Evolutionary conservation across 2,888 invertebrate genomes (phyloP), one percentile per base, ranked within the genome.

Genomic region (Synanthedon tipuliformis): DNA sequence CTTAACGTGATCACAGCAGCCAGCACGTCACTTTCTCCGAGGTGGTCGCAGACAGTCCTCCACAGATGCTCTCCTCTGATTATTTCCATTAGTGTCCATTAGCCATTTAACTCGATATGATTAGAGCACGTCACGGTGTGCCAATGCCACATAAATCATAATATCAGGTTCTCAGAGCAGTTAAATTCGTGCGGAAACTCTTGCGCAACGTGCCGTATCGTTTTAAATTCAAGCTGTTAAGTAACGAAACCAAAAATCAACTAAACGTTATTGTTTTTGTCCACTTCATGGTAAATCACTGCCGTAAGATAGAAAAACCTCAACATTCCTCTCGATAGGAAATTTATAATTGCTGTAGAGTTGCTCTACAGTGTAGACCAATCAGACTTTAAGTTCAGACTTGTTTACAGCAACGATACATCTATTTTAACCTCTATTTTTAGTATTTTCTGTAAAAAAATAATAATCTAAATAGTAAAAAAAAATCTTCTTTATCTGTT

Each of bases 31-130:
- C 84, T 84, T 83, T 85, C 84, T 78, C 82, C 66, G 55, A 55
- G 52, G 55, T 63, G 57, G 66, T 66, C 69, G 74, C 69, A 71
- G 73, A 73, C 78, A 72, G 73, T 68, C 66, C 63, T 74, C 74
- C 70, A 78, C 77, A 75, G 85, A 86, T 84, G 78, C 66, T 75
- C 78, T 77, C 75, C 71, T 40, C 49, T 13, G 55, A 85, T 85
- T 75, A 83, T 80, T 78, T 77, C 81, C 82, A 86, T 85, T 85
- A 86, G 81, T 72, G 76, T 75, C 85, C 85, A 86, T 86, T 86
- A 85, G 78, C 76, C 73, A 75, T 83, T 81, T 83, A 81, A 80
- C 84, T 81, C 75, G 82, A 81, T 83, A 82, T 79, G 81, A 84
- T 81, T 80, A 78, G 79, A 70, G 62, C 85, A 84, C 82, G 81